Evolutionary conservation across 30 jellyfish, hydroid and myxozoan genomes (phyloP).

Genomic region (Mastigias papua): DNA sequence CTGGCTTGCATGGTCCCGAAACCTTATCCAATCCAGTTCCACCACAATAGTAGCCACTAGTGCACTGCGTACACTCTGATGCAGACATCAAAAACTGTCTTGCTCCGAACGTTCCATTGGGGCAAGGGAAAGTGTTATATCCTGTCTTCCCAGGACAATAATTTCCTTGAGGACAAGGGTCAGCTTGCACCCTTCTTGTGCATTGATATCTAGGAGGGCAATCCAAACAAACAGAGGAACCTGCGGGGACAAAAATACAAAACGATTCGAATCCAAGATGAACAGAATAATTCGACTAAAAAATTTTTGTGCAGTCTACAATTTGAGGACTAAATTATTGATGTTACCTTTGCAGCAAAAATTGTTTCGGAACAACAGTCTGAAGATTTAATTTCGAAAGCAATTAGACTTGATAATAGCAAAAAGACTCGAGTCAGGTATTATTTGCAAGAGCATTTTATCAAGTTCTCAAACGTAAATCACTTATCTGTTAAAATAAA

Average conservation of each 20-base stretch:
- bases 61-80: conserved; percentile 88
- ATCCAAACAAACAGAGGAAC: conserved; percentile 74
- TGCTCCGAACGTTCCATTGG: conserved; percentile 94
- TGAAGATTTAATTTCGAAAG: no score
- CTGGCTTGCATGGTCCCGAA: conserved; percentile 89
- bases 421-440: no score
- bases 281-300: no score
- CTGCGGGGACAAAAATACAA: conserved; percentile 33
- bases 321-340: no score
- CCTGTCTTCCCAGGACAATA: conserved; percentile 94
- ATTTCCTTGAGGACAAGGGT: conserved; percentile 91
- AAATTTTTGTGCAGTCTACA: no score
- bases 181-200: conserved; percentile 85
- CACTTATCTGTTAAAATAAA: no score
- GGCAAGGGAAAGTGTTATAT: conserved; percentile 84
- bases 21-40: conserved; percentile 83
- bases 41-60: conserved; percentile 91
- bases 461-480: no score
- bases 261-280: no score
- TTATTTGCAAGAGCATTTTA: no score
- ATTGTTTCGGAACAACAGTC: no score
- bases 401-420: no score
- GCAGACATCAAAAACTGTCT: conserved; percentile 57
- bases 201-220: conserved; percentile 97
- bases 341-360: no score